These are phyloP conservation scores for Misgurnus anguillicaudatus DNA, from an alignment of 2,113 vertebrate species.

Conservation along the genomic window DNA sequence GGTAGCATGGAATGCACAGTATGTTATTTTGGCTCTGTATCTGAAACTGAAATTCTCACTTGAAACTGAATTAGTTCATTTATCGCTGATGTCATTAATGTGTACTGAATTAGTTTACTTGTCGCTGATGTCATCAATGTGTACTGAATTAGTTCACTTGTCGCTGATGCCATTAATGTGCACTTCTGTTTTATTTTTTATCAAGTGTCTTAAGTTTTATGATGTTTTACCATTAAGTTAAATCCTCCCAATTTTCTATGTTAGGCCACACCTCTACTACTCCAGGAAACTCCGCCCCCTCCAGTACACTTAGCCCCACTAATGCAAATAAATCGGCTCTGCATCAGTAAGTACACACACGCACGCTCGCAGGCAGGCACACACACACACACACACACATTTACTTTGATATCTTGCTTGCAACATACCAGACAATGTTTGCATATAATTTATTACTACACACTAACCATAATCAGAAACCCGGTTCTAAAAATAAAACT, in stretches of 20 bases:
- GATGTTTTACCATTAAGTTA: neutral
- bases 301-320: slow-evolving; percentile 34
- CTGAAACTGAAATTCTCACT: too few relatives aligned
- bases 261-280: slow-evolving; percentile 46
- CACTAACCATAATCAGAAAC: too few relatives aligned
- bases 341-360: slow-evolving; percentile 60
- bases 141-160: too few relatives aligned
- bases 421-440: too few relatives aligned
- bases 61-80: too few relatives aligned
- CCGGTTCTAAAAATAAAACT: too few relatives aligned
- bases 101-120: neutral
- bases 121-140: too few relatives aligned
- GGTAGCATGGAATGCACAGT: slow-evolving; percentile 25
- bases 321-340: slow-evolving; percentile 47
- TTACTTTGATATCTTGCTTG: too few relatives aligned
- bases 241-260: neutral
- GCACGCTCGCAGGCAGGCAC: too few relatives aligned
- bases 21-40: slow-evolving; percentile 4
- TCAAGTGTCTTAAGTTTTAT: neutral
- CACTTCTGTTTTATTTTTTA: neutral
- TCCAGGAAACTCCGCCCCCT: slow-evolving; percentile 43
- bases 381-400: neutral
- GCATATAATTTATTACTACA: too few relatives aligned
- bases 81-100: neutral
- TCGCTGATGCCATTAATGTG: too few relatives aligned